phyloP scores from a whole-genome alignment of 53 echinoderm and acorn worm genomes.

The Temnopleurus reevesii region DNA sequence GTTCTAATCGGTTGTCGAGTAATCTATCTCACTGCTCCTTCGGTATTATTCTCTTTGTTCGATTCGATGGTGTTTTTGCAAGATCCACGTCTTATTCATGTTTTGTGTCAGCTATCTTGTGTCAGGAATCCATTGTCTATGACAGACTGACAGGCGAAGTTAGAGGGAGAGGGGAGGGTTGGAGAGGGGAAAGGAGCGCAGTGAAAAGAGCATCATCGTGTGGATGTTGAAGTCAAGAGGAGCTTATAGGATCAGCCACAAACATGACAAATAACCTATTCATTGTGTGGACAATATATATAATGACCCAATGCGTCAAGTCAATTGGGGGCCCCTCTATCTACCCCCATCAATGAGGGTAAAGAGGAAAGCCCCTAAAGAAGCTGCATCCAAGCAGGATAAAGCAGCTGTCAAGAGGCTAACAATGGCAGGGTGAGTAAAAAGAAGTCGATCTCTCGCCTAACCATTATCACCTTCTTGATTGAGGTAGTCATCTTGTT shows the following conservation, averaged over 20 bases:
- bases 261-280: constrained; percentile 50
- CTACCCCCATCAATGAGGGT: neutral
- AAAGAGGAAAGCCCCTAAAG: neutral
- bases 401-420: neutral
- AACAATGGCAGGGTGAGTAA: neutral
- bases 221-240: constrained; percentile 46
- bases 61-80: neutral
- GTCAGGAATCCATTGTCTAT: neutral
- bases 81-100: constrained; percentile 5
- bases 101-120: constrained; percentile 34
- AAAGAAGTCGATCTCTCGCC: neutral
- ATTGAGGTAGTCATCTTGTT: neutral
- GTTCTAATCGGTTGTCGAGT: constrained; percentile 4
- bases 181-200: neutral
- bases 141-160: neutral
- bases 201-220: constrained; percentile 17
- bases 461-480: constrained; percentile 37
- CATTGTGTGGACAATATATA: neutral
- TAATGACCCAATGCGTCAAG: constrained; percentile 34
- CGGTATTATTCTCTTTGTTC: neutral
- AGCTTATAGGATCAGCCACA: constrained; percentile 40
- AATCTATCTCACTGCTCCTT: constrained; percentile 22
- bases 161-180: neutral
- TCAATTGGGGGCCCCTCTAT: constrained; percentile 10
- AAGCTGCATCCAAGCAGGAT: neutral